Percentiles rank a stretch among this genome's conserved stretches.
Evolutionary conservation across 2,797 vertebrate genomes (phyloP).

Genomic region (Enteromius argenteus): DNA sequence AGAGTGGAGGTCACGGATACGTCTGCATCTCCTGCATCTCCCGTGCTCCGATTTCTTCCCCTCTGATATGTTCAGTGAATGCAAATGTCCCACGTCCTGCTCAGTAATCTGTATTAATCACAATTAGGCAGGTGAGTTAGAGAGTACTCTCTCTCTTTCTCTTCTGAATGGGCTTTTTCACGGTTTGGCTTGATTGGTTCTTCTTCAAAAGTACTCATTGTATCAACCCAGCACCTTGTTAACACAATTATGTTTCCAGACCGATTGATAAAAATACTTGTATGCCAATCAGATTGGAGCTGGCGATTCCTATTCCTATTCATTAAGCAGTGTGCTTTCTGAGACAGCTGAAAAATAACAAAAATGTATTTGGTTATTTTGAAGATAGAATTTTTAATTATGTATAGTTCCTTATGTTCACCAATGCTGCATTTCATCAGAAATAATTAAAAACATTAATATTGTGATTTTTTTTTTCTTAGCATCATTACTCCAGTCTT

Average conservation of each 20-base stretch:
- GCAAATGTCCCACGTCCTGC: conserved; percentile 50
- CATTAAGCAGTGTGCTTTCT: background rate
- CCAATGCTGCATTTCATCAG: background rate
- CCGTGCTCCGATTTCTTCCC: conserved; percentile 12
- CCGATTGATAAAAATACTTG: background rate
- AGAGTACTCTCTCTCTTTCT: conserved; percentile 49
- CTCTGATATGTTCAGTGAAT: conserved; percentile 43
- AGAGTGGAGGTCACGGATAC: conserved; percentile 47
- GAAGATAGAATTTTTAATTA: background rate
- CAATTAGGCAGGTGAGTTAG: conserved; percentile 60
- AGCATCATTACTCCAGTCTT: background rate
- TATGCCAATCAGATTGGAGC: background rate
- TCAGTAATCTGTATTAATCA: conserved; percentile 62
- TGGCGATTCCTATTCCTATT: conserved; percentile 2
- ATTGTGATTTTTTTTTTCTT: background rate
- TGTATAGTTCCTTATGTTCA: background rate
- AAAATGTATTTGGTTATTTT: no score
- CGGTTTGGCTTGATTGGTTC: conserved; percentile 12
- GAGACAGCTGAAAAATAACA: no score
- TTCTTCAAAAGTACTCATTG: conserved; percentile 26
- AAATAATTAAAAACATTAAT: background rate
- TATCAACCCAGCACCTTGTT: background rate
- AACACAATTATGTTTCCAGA: background rate
- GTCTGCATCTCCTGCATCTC: background rate
- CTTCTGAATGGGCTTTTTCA: conserved; percentile 42